Evolutionary conservation across 2,888 invertebrate genomes (phyloP), one percentile per base, ranked within the genome.

Genomic region (Zaprionus bogoriensis): DNA sequence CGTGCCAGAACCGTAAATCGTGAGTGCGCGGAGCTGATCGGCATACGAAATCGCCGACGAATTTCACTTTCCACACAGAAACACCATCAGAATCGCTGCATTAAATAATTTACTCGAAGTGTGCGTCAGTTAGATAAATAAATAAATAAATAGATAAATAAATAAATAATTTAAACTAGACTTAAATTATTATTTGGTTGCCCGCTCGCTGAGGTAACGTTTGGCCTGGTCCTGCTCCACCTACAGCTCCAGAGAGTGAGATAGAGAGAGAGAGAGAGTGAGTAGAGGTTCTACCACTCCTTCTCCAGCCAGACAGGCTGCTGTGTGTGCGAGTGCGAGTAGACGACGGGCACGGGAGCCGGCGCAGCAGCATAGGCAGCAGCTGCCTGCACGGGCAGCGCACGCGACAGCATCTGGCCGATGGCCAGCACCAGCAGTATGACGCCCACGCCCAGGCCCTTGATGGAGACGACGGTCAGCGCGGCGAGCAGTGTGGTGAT

Each of bases 401-500:
- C 75, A 46, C 91, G 89, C 2, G 90, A 88, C 47, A 92, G 77
- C 76, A 92, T 86, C 86, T 94, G 94, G 60, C 93, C 93, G 70
- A 94, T 92, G 61, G 93, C 91, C 32, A 94, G 92, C 47, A 94
- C 92, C 22, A 94, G 91, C 0, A 94, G 91, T 41, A 94, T 89
- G 12, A 91, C 85, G 9, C 95, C 95, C 41, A 95, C 93, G 27
- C 94, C 94, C 66, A 95, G 92, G 67, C 95, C 95, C 91, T 95
- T 95, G 46, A 95, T 93, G 4, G 95, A 94, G 53, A 95, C 94
- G 36, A 95, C 93, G 1, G 95, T 94, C 4, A 95, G 92, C 0
- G 95, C 93, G 77, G 94, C 93, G 58, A 95, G 90, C 46, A 95
- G 91, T 0, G 95, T 95, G 48, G 95, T 95, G 58, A 95, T 95